Conservation (phyloP, 2,797 vertebrate species). For the Arnoldichthys spilopterus region DNA sequence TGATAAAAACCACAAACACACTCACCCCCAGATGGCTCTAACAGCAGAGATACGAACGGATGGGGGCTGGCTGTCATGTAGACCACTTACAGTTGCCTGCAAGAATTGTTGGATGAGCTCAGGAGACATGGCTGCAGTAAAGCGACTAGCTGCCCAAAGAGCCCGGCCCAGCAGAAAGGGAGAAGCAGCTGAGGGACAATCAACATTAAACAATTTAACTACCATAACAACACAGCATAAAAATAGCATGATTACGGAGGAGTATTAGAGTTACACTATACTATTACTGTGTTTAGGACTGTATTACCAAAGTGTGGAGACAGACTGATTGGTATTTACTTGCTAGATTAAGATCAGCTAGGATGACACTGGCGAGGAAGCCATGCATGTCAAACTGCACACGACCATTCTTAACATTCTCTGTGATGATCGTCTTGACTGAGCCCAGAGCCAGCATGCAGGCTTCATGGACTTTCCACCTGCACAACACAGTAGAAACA, state of each 20-base stretch:
- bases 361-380: conserved; percentile 92
- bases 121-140: conserved; percentile 96
- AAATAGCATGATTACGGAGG: no score
- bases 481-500: conserved; percentile 58
- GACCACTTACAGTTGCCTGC: conserved; percentile 95
- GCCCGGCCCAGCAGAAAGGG: conserved; percentile 96
- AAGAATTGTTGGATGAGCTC: conserved; percentile 98
- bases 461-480: conserved; percentile 99
- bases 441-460: conserved; percentile 97
- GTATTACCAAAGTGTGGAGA: neutral
- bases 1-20: neutral
- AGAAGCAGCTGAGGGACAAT: conserved; percentile 77
- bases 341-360: conserved; percentile 92
- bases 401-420: conserved; percentile 93
- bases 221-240: no score
- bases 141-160: conserved; percentile 96
- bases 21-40: conserved; percentile 98
- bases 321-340: conserved; percentile 72
- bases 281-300: no score
- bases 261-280: no score
- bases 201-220: neutral
- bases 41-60: conserved; percentile 96
- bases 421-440: conserved; percentile 94
- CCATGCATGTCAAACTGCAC: conserved; percentile 98
- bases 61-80: conserved; percentile 93